Evolutionary conservation across 2,113 vertebrate genomes (phyloP), one percentile per base, ranked within the genome.

Genomic region (Oenanthe oenanthe): DNA sequence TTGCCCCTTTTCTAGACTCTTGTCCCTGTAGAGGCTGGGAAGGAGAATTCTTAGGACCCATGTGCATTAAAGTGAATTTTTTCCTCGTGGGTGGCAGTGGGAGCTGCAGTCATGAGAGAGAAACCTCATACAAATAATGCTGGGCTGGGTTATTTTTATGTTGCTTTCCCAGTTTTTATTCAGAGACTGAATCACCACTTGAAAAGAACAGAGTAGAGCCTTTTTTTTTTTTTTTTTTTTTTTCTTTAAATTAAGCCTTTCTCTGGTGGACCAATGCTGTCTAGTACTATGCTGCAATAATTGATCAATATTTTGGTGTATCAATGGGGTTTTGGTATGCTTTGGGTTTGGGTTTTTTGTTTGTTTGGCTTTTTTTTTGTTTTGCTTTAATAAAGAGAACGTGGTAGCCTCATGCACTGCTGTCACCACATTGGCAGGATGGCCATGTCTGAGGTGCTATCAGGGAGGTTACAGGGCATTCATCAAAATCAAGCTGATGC

Each of bases 401-500:
- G 29, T 56, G 29, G 75, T 74, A 70, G n/a, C 51, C 78, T 94
- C 58, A 53, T 61, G 87, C 63, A 2, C 8, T 65, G 83, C 92
- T 96, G 91, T 95, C 95, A 96, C 93, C 89, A 58, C 7, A 0
- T 4, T 85, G 83, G 95, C 96, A 80, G 96, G 93, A 96, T 96
- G 38, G 15, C 86, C 73, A 31, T 62, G 89, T 89, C 91, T 95
- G 72, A 96, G 97, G 94, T 93, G 90, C 94, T 97, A 89, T 95
- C 96, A 93, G 96, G 92, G 80, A 97, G 93, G 93, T 97, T 60
- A 45, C 94, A 97, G 95, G 96, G 96, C 94, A 97, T 97, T 97
- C 96, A 95, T 98, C 96, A 97, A 96, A 97, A 97, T 97, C 96
- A 97, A 97, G 97, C 98, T 98, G 97, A 98, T 95, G 97, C 92